These are phyloP conservation scores for Lepus oiostolus DNA, from an alignment of 2,797 vertebrate genomes.

Conservation along the genomic window DNA sequence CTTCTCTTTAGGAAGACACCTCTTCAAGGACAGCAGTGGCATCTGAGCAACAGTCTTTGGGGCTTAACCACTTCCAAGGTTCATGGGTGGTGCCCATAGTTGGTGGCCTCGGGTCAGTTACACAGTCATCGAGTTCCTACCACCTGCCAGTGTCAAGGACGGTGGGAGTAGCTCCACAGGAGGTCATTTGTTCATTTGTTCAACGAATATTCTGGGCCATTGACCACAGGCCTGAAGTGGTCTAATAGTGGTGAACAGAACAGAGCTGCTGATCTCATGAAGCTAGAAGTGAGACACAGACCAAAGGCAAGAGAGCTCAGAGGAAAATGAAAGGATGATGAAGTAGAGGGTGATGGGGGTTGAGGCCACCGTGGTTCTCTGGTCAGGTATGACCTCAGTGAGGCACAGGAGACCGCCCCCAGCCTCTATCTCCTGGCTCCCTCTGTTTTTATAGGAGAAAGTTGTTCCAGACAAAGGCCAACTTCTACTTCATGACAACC, in stretches of 20 bases:
- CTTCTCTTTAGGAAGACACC: slow-evolving; percentile 32
- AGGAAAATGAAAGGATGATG: not conserved
- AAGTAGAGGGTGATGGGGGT: not conserved
- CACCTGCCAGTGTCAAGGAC: not conserved
- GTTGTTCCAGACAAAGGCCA: not conserved
- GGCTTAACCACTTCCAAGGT: not conserved
- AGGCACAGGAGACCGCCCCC: not conserved
- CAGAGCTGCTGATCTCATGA: not conserved
- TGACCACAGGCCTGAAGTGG: not conserved
- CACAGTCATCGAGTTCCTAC: not conserved
- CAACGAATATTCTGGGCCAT: not conserved
- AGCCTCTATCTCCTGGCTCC: too few species aligned
- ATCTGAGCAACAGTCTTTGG: not conserved
- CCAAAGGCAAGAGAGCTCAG: not conserved
- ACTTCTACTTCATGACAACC: not conserved
- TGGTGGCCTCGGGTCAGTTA: not conserved
- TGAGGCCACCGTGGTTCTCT: not conserved
- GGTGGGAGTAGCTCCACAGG: not conserved
- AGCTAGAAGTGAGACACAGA: not conserved
- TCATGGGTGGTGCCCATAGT: not conserved
- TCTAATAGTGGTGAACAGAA: not conserved
- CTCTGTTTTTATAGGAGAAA: not conserved
- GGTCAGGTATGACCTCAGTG: not conserved
- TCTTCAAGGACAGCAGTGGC: not conserved
- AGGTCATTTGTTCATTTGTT: not conserved